Base-by-base conservation (phyloP, 2,797 vertebrate genomes). In the Emys orbicularis region DNA sequence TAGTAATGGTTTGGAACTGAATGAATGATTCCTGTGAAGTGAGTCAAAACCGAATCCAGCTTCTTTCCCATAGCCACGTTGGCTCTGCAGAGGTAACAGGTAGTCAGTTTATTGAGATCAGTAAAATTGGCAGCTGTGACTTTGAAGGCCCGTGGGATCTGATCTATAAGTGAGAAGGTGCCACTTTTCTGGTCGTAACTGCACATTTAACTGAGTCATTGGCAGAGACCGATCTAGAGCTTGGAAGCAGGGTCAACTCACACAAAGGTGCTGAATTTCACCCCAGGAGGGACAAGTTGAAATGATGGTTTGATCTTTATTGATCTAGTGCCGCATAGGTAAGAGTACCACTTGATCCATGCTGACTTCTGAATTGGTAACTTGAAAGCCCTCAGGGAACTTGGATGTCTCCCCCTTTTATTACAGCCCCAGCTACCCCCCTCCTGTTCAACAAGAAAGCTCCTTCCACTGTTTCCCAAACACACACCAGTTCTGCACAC, bases 401-500 rank as follows among this genome's bases (percentile, higher is more conserved):
- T 21, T 57, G 80, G 18, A 89, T 50, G 6, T 83, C 91, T 89
- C 93, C 7, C 2, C 2, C 90, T 6, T 88, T 93, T 37, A 41
- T 91, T 47, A 9, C 12, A 4, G 3, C 59, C 44, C 44, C 44
- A 44, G 44, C 44, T 44, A 44, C 44, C 44, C 44, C 44, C 44
- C 27, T 81, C 18, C 27, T 81, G 89, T 41, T 81, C 50, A 57
- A 25, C 44, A 83, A 52, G 12, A 1, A 5, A 3, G 93, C 57
- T 65, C 59, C 72, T 93, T 89, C 47, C 15, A 4, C 1, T 53
- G 9, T 76, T 21, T 86, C 21, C 68, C 68, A 21, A 65, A 5
- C 0, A 0, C 1, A 0, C 1, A 0, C 2, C 8, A 1, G 31
- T 79, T 94, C 81, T 92, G n/a, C 3, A 1, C 18, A 8, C 81